A percentile compares a stretch with the other conserved stretches of the same genome.
phyloP scores from a whole-genome alignment of 2,888 invertebrate species.

The Stenotaenia linearis region DNA sequence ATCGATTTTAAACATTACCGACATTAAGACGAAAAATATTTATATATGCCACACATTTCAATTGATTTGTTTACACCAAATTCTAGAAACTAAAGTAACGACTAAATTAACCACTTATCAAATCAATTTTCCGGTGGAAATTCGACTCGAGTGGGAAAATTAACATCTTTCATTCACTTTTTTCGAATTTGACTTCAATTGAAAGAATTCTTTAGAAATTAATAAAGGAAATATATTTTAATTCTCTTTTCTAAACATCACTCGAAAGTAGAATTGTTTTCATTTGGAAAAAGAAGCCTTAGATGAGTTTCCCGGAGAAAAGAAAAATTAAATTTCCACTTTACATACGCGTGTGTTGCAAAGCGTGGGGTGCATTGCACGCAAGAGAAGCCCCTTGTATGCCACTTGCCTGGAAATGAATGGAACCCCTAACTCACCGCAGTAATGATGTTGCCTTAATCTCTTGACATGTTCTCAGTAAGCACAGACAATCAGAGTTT shows the following conservation, averaged over 20 bases:
- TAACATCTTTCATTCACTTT: no score
- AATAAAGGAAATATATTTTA: neutral
- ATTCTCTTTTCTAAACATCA: neutral
- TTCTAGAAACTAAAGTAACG: no score
- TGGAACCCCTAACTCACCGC: constrained; percentile 17
- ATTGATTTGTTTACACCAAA: neutral
- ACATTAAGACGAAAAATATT: neutral
- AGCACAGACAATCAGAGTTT: constrained; percentile 26
- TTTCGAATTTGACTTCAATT: no score
- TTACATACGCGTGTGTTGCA: neutral
- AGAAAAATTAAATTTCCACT: neutral
- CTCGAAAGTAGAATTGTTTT: neutral
- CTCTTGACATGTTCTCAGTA: constrained; percentile 19
- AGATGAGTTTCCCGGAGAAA: neutral
- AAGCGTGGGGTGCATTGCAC: neutral
- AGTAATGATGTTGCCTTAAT: constrained; percentile 24
- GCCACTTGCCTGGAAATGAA: constrained; percentile 10
- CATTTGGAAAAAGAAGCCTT: neutral
- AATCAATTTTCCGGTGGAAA: no score
- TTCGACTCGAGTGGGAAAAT: no score
- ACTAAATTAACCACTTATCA: no score
- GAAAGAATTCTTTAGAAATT: neutral
- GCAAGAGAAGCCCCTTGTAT: constrained; percentile 24
- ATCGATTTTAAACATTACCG: neutral
- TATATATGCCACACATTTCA: neutral